Percentiles rank a stretch among this genome's conserved stretches.
These are phyloP conservation scores for Chrysina gloriosa DNA, from an alignment of 2,888 invertebrate genomes.

Conservation along the genomic window DNA sequence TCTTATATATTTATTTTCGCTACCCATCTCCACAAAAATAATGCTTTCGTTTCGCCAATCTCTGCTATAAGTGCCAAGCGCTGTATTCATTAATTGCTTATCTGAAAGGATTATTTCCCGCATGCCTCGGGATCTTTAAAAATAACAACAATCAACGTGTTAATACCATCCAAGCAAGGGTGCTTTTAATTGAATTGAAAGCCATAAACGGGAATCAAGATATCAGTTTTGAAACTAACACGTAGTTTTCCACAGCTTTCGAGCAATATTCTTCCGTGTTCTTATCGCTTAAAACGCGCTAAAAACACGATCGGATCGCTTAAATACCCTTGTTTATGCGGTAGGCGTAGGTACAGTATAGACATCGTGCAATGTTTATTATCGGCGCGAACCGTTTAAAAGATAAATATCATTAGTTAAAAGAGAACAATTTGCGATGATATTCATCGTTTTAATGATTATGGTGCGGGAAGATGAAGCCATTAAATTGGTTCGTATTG, in stretches of 20 bases:
- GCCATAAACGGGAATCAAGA: neutral
- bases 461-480: constrained; percentile 1
- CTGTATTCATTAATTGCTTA: constrained; percentile 31
- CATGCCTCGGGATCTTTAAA: neutral
- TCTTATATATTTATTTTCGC: constrained; percentile 19
- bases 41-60: constrained; percentile 22
- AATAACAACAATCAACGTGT: constrained; percentile 7
- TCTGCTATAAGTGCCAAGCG: constrained; percentile 23
- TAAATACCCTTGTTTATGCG: neutral
- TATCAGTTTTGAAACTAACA: neutral
- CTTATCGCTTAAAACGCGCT: neutral
- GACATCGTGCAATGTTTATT: neutral
- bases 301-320: neutral
- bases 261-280: neutral
- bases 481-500: constrained; percentile 16
- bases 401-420: neutral
- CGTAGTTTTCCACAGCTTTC: neutral
- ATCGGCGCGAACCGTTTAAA: neutral
- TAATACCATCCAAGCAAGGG: neutral
- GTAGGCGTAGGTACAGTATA: neutral
- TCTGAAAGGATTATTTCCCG: constrained; percentile 21
- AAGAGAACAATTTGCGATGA: constrained; percentile 4
- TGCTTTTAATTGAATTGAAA: constrained; percentile 11
- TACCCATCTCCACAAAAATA: constrained; percentile 21
- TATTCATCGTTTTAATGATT: constrained; percentile 16